A percentile compares a stretch with the other conserved stretches of the same genome.
Evolutionary conservation across 1,140 invertebrate species (phyloP).

Genomic region (Caerostris extrusa): DNA sequence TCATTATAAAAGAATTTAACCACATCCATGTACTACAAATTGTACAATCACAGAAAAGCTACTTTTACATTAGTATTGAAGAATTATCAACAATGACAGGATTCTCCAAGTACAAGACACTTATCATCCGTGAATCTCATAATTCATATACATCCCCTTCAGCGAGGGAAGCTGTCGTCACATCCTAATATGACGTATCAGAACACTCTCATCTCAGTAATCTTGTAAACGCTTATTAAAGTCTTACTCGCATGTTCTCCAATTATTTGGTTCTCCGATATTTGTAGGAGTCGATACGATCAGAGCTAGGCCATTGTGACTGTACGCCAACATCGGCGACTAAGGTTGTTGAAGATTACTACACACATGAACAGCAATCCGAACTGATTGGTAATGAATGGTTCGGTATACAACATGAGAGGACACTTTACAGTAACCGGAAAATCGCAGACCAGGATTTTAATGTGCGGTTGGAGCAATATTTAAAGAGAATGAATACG

Average conservation of each 20-base stretch:
- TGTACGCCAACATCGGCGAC: constrained; percentile 39
- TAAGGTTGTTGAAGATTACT: constrained; percentile 53
- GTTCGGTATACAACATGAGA: background rate
- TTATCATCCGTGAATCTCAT: too few relatives aligned
- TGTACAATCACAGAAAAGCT: too few relatives aligned
- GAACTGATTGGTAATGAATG: background rate
- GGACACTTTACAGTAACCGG: background rate
- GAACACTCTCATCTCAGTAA: constrained; percentile 67
- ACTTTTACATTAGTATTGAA: too few relatives aligned
- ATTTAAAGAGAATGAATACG: constrained; percentile 31
- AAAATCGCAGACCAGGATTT: background rate
- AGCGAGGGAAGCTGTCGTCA: constrained; percentile 8
- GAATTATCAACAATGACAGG: too few relatives aligned
- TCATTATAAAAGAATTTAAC: too few relatives aligned
- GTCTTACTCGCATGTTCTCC: constrained; percentile 69
- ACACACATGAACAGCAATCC: constrained; percentile 20
- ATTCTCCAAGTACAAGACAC: too few relatives aligned
- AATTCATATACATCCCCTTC: constrained; percentile 37
- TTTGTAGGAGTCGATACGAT: constrained; percentile 26
- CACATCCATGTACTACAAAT: too few relatives aligned
- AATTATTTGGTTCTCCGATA: constrained; percentile 64
- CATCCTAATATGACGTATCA: constrained; percentile 65
- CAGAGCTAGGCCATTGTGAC: constrained; percentile 39
- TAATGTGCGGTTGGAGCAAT: constrained; percentile 48
- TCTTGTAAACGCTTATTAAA: constrained; percentile 72